Percentiles rank a stretch among this genome's conserved stretches.
phyloP scores from a whole-genome alignment of 53 echinoderm and acorn worm species.

The Apostichopus leukothele region DNA sequence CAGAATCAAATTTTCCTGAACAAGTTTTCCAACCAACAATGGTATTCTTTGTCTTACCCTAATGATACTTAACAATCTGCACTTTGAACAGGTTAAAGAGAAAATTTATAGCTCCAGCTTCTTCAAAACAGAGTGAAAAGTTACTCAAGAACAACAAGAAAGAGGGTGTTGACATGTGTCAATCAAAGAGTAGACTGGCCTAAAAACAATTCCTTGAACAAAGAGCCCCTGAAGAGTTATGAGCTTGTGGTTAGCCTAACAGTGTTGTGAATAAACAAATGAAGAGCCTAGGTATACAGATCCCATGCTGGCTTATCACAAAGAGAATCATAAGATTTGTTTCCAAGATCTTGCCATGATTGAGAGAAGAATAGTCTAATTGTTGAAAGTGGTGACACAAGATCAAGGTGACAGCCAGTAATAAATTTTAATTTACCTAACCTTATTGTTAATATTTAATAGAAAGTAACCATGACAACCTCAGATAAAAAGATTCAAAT shows the following conservation, averaged over 20 bases:
- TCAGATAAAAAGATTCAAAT: no score
- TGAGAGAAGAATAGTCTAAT: no score
- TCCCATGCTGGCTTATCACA: not conserved
- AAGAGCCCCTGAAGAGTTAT: not conserved
- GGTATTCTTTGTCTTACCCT: not conserved
- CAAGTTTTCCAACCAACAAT: not conserved
- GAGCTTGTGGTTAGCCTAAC: conserved; percentile 15
- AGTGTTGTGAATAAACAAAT: not conserved
- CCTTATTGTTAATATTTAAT: no score
- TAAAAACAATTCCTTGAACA: not conserved
- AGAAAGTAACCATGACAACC: no score
- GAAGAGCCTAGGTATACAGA: not conserved
- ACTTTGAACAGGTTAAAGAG: not conserved
- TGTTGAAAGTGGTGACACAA: no score
- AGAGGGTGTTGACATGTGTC: conserved; percentile 13
- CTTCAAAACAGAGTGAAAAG: not conserved
- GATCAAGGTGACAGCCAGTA: no score
- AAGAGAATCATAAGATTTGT: not conserved
- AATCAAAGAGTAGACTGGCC: not conserved
- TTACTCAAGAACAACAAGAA: not conserved
- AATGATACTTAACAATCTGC: not conserved
- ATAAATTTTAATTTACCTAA: no score
- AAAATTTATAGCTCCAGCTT: not conserved
- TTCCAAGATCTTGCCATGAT: no score
- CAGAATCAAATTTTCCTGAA: no score